These are phyloP conservation scores for Motacilla alba DNA, from an alignment of 2,113 vertebrate genomes.

Conservation along the genomic window DNA sequence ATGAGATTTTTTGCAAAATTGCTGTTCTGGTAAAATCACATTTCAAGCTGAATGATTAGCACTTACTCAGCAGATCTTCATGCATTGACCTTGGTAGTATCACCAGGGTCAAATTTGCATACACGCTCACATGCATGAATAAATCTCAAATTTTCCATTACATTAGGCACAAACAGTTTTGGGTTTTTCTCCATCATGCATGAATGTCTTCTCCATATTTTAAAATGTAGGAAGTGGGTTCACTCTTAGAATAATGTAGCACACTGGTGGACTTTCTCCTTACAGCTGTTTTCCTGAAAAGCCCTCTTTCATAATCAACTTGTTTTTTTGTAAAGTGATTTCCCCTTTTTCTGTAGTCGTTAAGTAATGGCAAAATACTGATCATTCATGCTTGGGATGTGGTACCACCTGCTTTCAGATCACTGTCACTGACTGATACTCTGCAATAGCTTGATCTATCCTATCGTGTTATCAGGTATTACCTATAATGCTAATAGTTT, in stretches of 20 bases:
- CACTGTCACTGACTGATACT: not conserved
- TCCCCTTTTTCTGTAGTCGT: not conserved
- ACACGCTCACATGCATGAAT: slow-evolving; percentile 11
- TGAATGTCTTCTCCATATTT: not conserved
- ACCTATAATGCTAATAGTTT: not conserved
- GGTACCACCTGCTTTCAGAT: not conserved
- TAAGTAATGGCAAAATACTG: not conserved
- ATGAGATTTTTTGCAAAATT: not conserved
- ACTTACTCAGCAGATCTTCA: slow-evolving; percentile 44
- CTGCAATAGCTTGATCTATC: not conserved
- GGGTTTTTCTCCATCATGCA: not conserved
- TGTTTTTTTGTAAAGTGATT: not conserved
- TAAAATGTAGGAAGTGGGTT: not conserved
- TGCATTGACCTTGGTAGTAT: slow-evolving; percentile 2
- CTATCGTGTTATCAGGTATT: not conserved
- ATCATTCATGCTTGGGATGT: not conserved
- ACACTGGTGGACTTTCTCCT: not conserved
- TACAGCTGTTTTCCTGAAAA: not conserved
- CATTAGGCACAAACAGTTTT: slow-evolving; percentile 1
- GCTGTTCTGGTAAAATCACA: not conserved
- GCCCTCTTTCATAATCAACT: not conserved
- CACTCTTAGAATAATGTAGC: not conserved
- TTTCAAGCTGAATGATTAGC: slow-evolving; percentile 37
- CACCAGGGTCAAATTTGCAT: not conserved
- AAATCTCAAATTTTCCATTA: slow-evolving; percentile 42